A percentile compares a stretch with the other conserved stretches of the same genome.
These are phyloP conservation scores for Syndactyla subalaris DNA, from an alignment of 2,797 vertebrate species.

Conservation along the genomic window DNA sequence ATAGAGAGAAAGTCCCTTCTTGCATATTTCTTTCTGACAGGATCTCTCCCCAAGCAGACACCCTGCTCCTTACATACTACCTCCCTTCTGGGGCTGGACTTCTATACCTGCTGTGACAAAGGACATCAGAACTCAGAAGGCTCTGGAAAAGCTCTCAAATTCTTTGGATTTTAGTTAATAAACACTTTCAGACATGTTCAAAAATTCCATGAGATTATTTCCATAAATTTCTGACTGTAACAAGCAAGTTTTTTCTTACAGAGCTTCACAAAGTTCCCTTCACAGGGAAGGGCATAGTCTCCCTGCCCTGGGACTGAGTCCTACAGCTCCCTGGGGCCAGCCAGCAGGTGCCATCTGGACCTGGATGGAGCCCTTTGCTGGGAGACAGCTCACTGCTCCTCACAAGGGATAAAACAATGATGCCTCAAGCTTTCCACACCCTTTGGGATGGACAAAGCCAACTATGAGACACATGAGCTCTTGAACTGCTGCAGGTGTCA, in stretches of 20 bases:
- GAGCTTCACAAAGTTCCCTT: rapidly evolving
- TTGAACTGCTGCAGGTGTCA: not conserved
- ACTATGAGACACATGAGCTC: not conserved
- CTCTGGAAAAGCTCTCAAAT: not conserved
- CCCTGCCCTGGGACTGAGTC: not conserved
- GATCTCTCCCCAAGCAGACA: not conserved
- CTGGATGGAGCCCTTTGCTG: not conserved
- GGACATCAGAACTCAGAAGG: rapidly evolving
- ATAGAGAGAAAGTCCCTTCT: not conserved
- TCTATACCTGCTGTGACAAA: not conserved
- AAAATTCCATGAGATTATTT: not conserved
- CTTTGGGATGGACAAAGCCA: not conserved
- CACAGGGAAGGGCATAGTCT: not conserved
- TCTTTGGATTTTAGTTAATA: not conserved
- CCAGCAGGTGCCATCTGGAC: not conserved
- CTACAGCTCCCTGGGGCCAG: not conserved
- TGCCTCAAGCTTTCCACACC: not conserved
- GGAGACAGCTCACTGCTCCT: not conserved
- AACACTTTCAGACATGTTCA: not conserved
- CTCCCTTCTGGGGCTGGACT: not conserved
- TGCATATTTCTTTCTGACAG: not conserved
- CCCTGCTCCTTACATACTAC: not conserved
- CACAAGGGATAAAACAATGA: not conserved
- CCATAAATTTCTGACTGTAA: not conserved
- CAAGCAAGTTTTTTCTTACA: not conserved